A percentile compares a stretch with the other conserved stretches of the same genome.
Evolutionary conservation across 1,140 invertebrate genomes (phyloP).

Genomic region (Bombus vancouverensis): DNA sequence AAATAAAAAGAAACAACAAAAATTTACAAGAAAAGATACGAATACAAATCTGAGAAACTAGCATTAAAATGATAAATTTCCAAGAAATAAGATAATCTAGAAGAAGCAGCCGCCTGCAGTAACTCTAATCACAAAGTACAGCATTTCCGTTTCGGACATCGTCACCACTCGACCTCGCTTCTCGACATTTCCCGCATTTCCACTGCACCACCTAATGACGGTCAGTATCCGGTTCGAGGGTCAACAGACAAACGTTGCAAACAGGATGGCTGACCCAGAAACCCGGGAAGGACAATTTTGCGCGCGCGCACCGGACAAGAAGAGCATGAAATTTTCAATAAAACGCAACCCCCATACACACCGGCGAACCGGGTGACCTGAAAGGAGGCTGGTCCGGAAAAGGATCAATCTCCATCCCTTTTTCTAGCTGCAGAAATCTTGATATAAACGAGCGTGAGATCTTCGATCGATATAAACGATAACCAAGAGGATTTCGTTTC

Average conservation of each 20-base stretch:
- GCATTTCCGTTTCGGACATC: not conserved
- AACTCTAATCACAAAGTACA: not conserved
- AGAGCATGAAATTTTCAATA: slow-evolving; percentile 55
- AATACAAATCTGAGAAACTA: not conserved
- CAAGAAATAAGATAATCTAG: not conserved
- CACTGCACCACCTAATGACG: slow-evolving; percentile 14
- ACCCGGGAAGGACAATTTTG: slow-evolving; percentile 6
- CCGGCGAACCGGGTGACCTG: slow-evolving; percentile 2
- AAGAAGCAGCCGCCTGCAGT: rapidly evolving
- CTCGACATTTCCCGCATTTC: not conserved
- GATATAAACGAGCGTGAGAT: too few relatives aligned
- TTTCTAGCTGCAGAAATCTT: not conserved
- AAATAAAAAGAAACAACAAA: not conserved
- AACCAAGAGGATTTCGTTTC: too few relatives aligned
- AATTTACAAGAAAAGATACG: not conserved
- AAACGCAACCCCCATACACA: not conserved
- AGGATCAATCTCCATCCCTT: not conserved
- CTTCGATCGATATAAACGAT: too few relatives aligned
- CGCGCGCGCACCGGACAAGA: slow-evolving; percentile 1
- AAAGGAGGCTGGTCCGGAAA: slow-evolving; percentile 20
- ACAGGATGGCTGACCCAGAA: slow-evolving; percentile 37
- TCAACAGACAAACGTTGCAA: slow-evolving; percentile 19
- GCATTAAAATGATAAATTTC: not conserved
- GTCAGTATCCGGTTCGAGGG: slow-evolving; percentile 21
- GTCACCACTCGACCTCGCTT: not conserved